Conservation (phyloP, 2,888 invertebrate genomes). For the Brachynemurus nebulosus region DNA sequence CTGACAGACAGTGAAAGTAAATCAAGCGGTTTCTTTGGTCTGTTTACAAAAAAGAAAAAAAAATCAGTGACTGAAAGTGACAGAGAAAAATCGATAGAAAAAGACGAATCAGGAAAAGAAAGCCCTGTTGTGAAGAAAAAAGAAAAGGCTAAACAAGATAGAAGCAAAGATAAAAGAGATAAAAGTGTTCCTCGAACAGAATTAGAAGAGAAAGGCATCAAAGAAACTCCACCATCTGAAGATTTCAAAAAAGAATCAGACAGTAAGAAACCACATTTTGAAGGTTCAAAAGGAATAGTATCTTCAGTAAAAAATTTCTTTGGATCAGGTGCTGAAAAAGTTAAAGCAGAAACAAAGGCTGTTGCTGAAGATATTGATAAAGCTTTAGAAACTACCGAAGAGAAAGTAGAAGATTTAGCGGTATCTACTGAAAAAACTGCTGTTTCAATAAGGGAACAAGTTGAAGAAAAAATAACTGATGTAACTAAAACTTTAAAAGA, state of each 20-base stretch:
- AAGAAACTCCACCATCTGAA: background rate
- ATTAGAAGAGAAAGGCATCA: background rate
- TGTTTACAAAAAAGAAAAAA: slow-evolving; percentile 12
- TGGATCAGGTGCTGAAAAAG: background rate
- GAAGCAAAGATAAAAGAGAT: no score
- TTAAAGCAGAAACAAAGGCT: slow-evolving; percentile 2
- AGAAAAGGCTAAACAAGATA: no score
- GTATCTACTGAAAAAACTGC: slow-evolving; percentile 3
- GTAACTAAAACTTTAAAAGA: slow-evolving; percentile 7
- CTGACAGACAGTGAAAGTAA: slow-evolving; percentile 17
- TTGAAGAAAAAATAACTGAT: slow-evolving; percentile 4
- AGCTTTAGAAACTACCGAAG: slow-evolving; percentile 2
- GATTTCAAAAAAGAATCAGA: no score
- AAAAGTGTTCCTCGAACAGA: background rate
- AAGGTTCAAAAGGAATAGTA: background rate
- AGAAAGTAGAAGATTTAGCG: slow-evolving; percentile 9
- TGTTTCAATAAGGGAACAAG: background rate
- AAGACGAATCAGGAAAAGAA: background rate
- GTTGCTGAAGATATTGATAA: no score
- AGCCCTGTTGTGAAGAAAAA: background rate
- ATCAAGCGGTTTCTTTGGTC: slow-evolving; percentile 20
- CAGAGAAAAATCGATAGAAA: background rate
- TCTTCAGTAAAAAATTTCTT: background rate
- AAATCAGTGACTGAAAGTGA: background rate
- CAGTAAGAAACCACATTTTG: slow-evolving; percentile 2